Conservation (phyloP, 2,888 invertebrate species). For the Epinotia brunnichana region DNA sequence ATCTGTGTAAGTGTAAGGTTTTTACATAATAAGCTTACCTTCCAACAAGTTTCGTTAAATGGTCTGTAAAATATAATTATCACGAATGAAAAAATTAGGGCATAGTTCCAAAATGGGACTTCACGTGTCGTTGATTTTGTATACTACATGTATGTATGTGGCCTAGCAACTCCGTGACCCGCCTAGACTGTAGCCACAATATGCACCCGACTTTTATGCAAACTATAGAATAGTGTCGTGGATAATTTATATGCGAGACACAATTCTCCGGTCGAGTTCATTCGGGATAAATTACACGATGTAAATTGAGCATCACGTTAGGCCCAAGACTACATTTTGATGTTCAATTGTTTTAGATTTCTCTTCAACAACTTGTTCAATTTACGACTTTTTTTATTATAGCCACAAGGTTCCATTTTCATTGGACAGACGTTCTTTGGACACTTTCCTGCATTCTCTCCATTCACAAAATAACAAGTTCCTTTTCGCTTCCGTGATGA, state of each 20-base stretch:
- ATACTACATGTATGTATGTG: conserved; percentile 3
- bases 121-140: not conserved
- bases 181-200: not conserved
- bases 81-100: no score
- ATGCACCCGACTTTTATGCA: not conserved
- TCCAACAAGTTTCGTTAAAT: no score
- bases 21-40: no score
- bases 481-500: not conserved
- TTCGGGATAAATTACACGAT: not conserved
- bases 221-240: conserved; percentile 10
- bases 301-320: not conserved
- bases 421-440: no score
- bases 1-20: no score
- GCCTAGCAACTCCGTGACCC: not conserved
- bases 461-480: not conserved
- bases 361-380: not conserved
- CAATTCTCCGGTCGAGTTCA: conserved; percentile 15
- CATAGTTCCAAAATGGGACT: no score
- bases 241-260: conserved; percentile 15
- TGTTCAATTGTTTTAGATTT: not conserved
- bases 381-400: not conserved
- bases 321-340: not conserved
- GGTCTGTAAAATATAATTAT: no score
- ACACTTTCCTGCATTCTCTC: no score
- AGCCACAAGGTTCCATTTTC: not conserved